Evolutionary conservation across 2,113 vertebrate genomes (phyloP), one percentile per base, ranked within the genome.

Genomic region (Zosterops pallidus): DNA sequence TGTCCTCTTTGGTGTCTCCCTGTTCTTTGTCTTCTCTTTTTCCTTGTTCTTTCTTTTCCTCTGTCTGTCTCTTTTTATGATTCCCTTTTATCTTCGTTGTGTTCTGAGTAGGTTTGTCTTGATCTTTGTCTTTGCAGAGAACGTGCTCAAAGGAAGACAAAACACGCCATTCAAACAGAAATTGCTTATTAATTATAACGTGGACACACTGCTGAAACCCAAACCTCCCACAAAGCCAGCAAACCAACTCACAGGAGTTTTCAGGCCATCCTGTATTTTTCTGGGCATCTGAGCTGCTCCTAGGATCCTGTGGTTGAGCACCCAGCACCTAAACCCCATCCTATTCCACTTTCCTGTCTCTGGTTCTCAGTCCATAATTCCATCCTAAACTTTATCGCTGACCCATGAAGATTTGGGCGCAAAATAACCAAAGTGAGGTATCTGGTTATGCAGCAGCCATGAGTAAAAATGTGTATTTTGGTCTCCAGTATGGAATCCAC

Each of bases 11-110:
- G 88, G 95, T 97, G 93, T 95, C 71, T 96, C 95, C 88, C 79
- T 94, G 94, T 92, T 96, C 95, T 96, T 97, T 96, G 95, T 95
- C 96, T 96, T 97, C 95, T 95, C 82, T 96, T 96, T 96, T 96
- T 86, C 88, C 96, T 95, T 96, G 95, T 94, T 95, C 90, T 94
- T 94, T 62, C 95, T 83, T 88, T 97, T 95, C 80, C 93, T 96
- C 94, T 96, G 83, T 68, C 95, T 97, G 95, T 96, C 85, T 93
- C 95, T 91, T 96, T 96, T 96, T 83, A 94, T 90, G 95, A 94
- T 93, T 96, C 83, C 72, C 90, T 97, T 96, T 96, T 93, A 97
- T 97, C 93, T 90, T 70, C 37, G 12, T 92, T 95, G 94, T 96
- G 93, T 96, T 96, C 95, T 33, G 88, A 95, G 88, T 86, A 94